Percentiles rank a stretch among this genome's conserved stretches.
phyloP scores from a whole-genome alignment of 2,888 invertebrate genomes.

The Dermolepida albohirtum region DNA sequence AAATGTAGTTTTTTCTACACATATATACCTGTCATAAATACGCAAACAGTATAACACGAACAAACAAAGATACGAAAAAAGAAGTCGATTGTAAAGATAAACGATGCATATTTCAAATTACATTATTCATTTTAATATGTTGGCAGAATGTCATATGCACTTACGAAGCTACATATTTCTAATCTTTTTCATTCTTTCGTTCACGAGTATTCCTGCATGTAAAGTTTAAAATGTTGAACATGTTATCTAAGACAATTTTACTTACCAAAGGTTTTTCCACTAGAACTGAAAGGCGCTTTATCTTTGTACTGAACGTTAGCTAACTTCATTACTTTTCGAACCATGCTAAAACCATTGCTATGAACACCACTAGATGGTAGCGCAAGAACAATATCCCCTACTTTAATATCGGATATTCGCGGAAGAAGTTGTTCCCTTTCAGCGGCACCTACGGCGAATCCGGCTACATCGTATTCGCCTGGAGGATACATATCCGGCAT shows the following conservation, averaged over 20 bases:
- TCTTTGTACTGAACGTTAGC: conserved; percentile 75
- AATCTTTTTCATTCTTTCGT: no score
- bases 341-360: conserved; percentile 93
- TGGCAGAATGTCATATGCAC: no score
- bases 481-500: conserved; percentile 94
- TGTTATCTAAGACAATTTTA: not conserved
- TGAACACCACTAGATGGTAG: conserved; percentile 92
- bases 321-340: conserved; percentile 81
- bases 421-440: conserved; percentile 81
- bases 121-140: no score
- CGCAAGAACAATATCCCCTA: conserved; percentile 86
- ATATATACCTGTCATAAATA: no score
- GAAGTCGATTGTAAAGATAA: no score
- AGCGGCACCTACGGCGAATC: conserved; percentile 94
- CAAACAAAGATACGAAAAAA: no score
- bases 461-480: conserved; percentile 95
- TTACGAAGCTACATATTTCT: no score
- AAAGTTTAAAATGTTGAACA: no score
- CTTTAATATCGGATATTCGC: conserved; percentile 71
- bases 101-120: no score
- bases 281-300: conserved; percentile 77
- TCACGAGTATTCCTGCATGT: no score
- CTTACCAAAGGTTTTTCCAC: conserved; percentile 68
- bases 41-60: no score
- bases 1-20: no score